Base-by-base conservation (phyloP, 2,797 vertebrate genomes). In the Cossypha polioptera region DNA sequence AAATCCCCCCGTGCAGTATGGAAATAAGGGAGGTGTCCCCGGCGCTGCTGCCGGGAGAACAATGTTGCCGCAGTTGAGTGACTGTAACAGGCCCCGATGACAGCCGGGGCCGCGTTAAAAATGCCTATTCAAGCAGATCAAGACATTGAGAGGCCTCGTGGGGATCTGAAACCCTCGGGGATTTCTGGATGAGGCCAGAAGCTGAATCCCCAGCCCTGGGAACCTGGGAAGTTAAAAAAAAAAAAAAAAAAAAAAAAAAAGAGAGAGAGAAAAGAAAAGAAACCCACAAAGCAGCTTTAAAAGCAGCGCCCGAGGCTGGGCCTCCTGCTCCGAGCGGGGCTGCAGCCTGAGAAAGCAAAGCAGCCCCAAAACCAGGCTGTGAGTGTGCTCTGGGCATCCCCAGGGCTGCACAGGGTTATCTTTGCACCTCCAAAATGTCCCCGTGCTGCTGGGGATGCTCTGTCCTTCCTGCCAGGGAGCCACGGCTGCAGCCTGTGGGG, bases 21-120 rank as follows among this genome's bases (percentile, higher is more conserved):
- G 93, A 67, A 95, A 96, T 90, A 79, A 94, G 81, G 92, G 94
- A 93, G 86, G 90, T 77, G 96, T 95, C 91, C 92, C 10, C 4
- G 92, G 89, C 31, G 33, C 90, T 13, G 11, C 90, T 19, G 89
- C 90, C 79, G 21, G 5, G 54, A 96, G 95, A 96, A 95, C 93
- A 95, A 95, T 94, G 96, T 96, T 90, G 92, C 94, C 54, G 96
- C 94, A 94, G 94, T 93, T 95, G 92, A 96, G 94, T 95, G 94
- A 95, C 90, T 95, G 95, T 85, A 90, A 93, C 95, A 85, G 93
- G 92, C 86, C 90, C 91, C 4, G 84, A 88, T 95, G 93, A 95
- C 95, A 95, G 90, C 94, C 86, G 28, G 92, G 90, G 84, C 92
- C 38, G 71, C 29, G 77, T 57, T 93, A 87, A 90, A 95, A 97